Evolutionary conservation across 2,797 vertebrate genomes (phyloP), one percentile per base, ranked within the genome.

Genomic region (Fistularia tabacaria): DNA sequence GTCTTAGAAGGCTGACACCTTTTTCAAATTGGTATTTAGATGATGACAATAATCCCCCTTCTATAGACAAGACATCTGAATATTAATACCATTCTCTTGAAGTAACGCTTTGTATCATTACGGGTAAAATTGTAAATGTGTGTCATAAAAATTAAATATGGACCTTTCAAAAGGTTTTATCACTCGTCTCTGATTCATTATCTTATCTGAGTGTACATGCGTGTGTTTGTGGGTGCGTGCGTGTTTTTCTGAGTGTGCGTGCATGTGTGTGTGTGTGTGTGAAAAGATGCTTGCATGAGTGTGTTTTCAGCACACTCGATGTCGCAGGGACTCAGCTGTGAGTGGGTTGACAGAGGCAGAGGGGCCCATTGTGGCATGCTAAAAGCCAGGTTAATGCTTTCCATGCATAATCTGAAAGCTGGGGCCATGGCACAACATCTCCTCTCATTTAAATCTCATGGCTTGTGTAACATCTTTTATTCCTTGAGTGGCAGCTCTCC

Each of bases 331-430:
- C 84, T 87, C 75, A 81, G 69, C 71, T 71, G 69, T 76, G 76
- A 82, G 79, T 76, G 76, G 70, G 73, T 46, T 83, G 83, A 78
- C 62, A 62, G 64, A 67, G 66, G 71, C 69, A 71, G 66, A 76
- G 59, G 76, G 76, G 25, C 64, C 69, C 72, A 75, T 78, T 87
- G 81, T 76, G 70, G 56, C 74, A 61, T 54, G 14, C 71, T 86
- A 79, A 88, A 83, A 87, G 81, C 70, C 76, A 76, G 71, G 81
- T 87, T 89, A 81, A 85, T 79, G 80, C 84, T 81, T 79, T 53
- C 75, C 62, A 54, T 66, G 79, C 80, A 80, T 84, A 80, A 84
- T 80, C 64, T 81, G 74, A 76, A 77, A 85, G 78, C 66, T 36
- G 56, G 63, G 66, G 64, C 64, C 70, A 74, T 54, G 48, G 62